A percentile compares a stretch with the other conserved stretches of the same genome.
Evolutionary conservation across 2,797 vertebrate species (phyloP).

Genomic region (Cheracebus regulus): DNA sequence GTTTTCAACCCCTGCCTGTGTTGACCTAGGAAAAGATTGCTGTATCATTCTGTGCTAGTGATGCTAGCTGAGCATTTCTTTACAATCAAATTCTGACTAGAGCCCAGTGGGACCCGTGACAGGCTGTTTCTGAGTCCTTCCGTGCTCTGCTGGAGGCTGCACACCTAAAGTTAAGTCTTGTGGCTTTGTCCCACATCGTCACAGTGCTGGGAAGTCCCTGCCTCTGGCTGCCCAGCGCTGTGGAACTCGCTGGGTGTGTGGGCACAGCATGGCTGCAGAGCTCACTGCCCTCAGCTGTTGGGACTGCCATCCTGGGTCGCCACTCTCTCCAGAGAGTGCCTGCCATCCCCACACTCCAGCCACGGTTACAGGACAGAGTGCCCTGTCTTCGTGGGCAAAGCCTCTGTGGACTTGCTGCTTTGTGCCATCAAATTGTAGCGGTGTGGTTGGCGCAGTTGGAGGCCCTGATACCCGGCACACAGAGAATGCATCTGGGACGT

Average conservation of each 20-base stretch:
- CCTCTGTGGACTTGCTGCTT: background rate
- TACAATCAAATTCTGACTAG: background rate
- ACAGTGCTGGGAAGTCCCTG: background rate
- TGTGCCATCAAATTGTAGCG: background rate
- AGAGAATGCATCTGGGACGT: conserved; percentile 15
- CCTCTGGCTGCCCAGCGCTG: background rate
- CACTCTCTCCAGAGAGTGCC: conserved; percentile 31
- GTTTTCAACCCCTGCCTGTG: background rate
- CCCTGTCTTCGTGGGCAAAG: background rate
- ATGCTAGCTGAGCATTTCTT: background rate
- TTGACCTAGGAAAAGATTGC: background rate
- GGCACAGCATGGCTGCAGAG: background rate
- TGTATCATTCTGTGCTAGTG: background rate
- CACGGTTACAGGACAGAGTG: background rate
- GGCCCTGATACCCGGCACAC: background rate
- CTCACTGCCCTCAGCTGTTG: background rate
- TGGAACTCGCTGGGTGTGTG: conserved; percentile 21
- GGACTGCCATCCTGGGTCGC: conserved; percentile 29
- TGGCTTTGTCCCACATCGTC: background rate
- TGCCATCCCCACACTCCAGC: background rate
- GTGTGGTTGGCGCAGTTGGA: conserved; percentile 6
- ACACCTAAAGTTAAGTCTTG: background rate
- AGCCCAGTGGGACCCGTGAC: background rate
- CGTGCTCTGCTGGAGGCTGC: background rate
- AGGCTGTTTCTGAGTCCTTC: background rate